Evolutionary conservation across 1,140 invertebrate genomes (phyloP), one percentile per base, ranked within the genome.

Genomic region (Lucilia cuprina): DNA sequence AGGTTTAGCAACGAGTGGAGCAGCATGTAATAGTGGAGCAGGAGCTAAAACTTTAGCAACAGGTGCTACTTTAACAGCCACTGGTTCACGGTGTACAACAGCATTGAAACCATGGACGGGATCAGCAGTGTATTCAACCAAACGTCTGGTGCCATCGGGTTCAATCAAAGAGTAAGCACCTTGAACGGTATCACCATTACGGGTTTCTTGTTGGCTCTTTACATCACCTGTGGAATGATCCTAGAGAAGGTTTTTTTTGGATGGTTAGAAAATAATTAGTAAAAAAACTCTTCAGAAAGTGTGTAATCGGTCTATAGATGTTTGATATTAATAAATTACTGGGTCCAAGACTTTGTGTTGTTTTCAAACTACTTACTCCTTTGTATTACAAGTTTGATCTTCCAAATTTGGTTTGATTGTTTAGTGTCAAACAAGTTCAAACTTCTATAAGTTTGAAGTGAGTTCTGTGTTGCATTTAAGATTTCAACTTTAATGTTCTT

Each of bases 101-200:
- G 92, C 92, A 83, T 92, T 92, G 89, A 92, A 93, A n/a, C 93
- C 93, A 85, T 93, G 90, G 7, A 93, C 87, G 8, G 92, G 91
- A 89, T 93, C 92, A 12, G 92, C 93, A 25, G 92, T 92, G 87
- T 93, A 94, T 84, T 93, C 92, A 30, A 93, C 93, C 83, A 92
- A 91, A 74, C 93, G 87, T 19, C 92, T 89, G 5, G 92, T 93
- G 82, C 93, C 93, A 85, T 94, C 93, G 21, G 93, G 92, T 85
- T 94, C 93, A n/a, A 93, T 91, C 25, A 93, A 86, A 5, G 92
- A 92, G 87, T 94, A 94, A 50, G 89, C 91, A 49, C 94, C 94
- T 85, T 93, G 91, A 50, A 94, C 93, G 17, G 92, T 91, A 86
- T 94, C 93, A 21, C 93, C 93, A 82, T 92, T 91, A 74, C 93